Base-by-base conservation (phyloP, 2,797 vertebrate species). In the Mormyrus proboscirostris region DNA sequence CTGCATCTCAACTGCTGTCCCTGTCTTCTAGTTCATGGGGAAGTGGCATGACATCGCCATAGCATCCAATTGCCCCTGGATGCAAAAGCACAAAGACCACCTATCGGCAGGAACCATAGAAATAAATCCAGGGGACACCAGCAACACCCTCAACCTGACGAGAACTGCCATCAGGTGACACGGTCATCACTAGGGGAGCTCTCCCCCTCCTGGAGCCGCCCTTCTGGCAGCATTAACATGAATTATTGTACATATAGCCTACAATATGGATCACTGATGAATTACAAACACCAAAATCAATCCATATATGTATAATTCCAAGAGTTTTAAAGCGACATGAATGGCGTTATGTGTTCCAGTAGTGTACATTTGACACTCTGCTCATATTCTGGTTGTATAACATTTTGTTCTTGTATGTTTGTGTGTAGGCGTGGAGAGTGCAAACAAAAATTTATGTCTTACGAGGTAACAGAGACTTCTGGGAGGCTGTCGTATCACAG, bases 21-120 rank as follows among this genome's bases (percentile, higher is more conserved):
- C 89, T 73, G 12, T 47, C 49, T 90, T 88, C 2, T 93, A 99
- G 98, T 95, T 98, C 88, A 94, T 97, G 0, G 98, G 98, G 38
- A 98, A 97, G 44, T 99, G 98, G 98, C 96, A 96, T 0, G 96
- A 96, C 1, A 2, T 98, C 0, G 97, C 95, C 0, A 33, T 95
- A 0, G 97, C 96, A 0, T 96, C 95, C 0, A 95, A 95, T 19
- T 97, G 96, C 90, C 92, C 89, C 0, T 93, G 96, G 92, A 86
- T 96, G 90, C 94, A 93, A 88, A 92, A 88, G 8, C 84, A 95
- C 82, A 95, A 92, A 73, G 90, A 88, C 73, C 95, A 93, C 0
- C 90, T 93, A 89, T 92, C 93, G 57, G 93, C 97, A 38, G 96
- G 97, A 84, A 97, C 95, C 0, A 49, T 97, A 92, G 92, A 96